phyloP scores from a whole-genome alignment of 2,797 vertebrate species.

The Iguana delicatissima region DNA sequence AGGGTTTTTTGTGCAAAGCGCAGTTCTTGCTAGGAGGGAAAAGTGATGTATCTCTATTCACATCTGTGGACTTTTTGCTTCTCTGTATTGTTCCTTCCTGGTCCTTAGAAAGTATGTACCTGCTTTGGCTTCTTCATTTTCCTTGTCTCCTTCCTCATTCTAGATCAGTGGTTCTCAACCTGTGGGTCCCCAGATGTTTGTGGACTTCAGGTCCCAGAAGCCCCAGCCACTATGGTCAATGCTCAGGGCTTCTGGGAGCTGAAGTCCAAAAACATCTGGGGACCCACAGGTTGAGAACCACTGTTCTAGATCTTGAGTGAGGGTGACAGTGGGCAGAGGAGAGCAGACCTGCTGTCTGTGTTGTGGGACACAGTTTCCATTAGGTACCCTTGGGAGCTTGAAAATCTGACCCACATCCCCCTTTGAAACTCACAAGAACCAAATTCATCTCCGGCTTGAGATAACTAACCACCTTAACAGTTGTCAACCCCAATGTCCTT shows the following conservation, averaged over 20 bases:
- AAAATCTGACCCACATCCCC: not conserved
- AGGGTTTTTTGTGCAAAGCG: too few species aligned
- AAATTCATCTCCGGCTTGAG: conserved; percentile 49
- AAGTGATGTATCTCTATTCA: not conserved
- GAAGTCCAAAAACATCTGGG: too few species aligned
- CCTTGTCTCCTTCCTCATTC: not conserved
- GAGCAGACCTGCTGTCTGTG: not conserved
- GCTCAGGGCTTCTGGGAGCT: too few species aligned
- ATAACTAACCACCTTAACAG: not conserved
- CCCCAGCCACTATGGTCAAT: too few species aligned
- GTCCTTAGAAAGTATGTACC: too few species aligned
- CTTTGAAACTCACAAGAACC: conserved; percentile 45
- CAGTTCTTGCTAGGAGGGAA: not conserved
- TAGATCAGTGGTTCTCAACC: too few species aligned
- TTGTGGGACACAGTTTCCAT: not conserved
- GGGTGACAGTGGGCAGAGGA: not conserved
- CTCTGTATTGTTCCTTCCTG: not conserved
- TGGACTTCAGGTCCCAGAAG: too few species aligned
- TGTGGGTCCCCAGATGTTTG: too few species aligned
- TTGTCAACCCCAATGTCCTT: too few species aligned
- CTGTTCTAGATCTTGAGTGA: not conserved
- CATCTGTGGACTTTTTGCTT: not conserved
- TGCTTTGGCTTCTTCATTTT: not conserved
- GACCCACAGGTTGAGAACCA: too few species aligned
- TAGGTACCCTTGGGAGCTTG: not conserved